Evolutionary conservation across 2,888 invertebrate genomes (phyloP).

Genomic region (Drosophila kanekoi): DNA sequence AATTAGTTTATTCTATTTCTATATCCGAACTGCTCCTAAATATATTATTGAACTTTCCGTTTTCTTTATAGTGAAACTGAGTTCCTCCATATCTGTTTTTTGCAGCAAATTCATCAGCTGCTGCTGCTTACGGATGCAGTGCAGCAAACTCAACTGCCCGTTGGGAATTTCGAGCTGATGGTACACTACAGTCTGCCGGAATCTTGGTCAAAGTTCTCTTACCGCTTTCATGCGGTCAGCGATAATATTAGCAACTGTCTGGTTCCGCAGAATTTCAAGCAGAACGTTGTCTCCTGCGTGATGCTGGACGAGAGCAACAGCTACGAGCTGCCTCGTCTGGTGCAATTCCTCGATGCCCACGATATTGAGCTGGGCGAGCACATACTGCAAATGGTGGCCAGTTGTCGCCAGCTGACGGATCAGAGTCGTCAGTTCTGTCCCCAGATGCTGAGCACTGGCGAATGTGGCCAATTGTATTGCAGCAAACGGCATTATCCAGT

Average conservation of each 20-base stretch:
- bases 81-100: background rate
- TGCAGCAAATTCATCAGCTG: conserved; percentile 44
- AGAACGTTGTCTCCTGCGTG: conserved; percentile 20
- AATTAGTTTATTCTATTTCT: no score
- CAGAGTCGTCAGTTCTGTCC: conserved; percentile 23
- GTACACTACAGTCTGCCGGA: conserved; percentile 55
- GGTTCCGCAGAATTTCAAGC: background rate
- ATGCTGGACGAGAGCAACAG: conserved; percentile 51
- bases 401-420: conserved; percentile 19
- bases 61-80: no score
- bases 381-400: conserved; percentile 10
- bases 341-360: conserved; percentile 48
- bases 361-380: conserved; percentile 10
- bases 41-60: no score
- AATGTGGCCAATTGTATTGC: conserved; percentile 39
- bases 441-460: conserved; percentile 26
- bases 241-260: conserved; percentile 46
- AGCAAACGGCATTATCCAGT: conserved; percentile 28
- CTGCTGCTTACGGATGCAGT: conserved; percentile 43
- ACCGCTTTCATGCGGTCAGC: conserved; percentile 45
- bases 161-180: conserved; percentile 37
- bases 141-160: background rate
- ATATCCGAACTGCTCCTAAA: no score
- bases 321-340: conserved; percentile 17
- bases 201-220: conserved; percentile 43